Evolutionary conservation across 37 sponge, comb jelly and placozoan species (phyloP), one percentile per base, ranked within the genome.

Genomic region (Beroe forskalii): DNA sequence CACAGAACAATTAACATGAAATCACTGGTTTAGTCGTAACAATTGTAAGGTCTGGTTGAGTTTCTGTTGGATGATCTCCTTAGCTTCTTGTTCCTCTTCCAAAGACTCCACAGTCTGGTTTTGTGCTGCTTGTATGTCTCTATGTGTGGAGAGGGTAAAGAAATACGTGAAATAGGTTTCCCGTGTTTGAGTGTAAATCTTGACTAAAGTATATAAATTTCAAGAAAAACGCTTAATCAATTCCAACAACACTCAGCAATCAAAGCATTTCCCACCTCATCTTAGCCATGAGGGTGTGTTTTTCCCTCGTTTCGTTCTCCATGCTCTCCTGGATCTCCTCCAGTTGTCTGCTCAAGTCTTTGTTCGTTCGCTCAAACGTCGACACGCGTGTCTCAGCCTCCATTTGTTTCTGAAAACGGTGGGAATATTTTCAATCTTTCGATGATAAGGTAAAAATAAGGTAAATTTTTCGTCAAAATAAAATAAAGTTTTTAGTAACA

Each of bases 301-400:
- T 90, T 1, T 38, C 41, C 6, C 90, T 24, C 12, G 35, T 32
- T 32, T 60, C 90, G 31, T 32, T 61, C 38, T 61, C 61, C 28
- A 39, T 17, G 38, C 25, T 17, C 64, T 41, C 95, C 95, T 95
- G 95, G 0, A 93, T 67, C 62, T 97, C 96, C 38, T 90, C 76
- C 1, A 94, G 40, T 76, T 94, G 94, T 55, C 91, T 93, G 48
- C 92, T 89, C 35, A 93, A 72, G 39, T 72, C 63, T 76, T 94
- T 95, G 76, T 72, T 72, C 39, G 30, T 23, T 6, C 75, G 75
- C 75, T 72, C 75, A 4, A 72, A 37, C 75, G 40, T 72, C 22
- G 75, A 72, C 75, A 72, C 75, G 4, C 40, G 3, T 20, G 39
- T 72, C 40, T 72, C 75, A 23, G 75, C 75, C 22, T 72, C 75